phyloP scores from a whole-genome alignment of 2,113 vertebrate genomes.

The Cercopithecus mona region DNA sequence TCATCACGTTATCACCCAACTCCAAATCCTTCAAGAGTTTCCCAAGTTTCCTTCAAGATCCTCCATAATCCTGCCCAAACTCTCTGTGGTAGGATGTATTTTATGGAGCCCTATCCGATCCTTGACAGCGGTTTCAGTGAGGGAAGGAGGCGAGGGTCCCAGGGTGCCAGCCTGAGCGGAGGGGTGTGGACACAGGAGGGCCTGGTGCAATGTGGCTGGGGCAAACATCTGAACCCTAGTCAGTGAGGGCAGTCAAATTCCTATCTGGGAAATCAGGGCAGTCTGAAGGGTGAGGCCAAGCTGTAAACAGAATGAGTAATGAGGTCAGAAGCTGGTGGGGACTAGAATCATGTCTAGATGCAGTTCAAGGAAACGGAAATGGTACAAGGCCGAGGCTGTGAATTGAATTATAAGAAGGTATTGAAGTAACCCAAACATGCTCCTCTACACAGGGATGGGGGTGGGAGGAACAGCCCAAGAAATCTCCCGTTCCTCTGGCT shows the following conservation, averaged over 20 bases:
- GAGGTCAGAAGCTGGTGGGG: slow-evolving; percentile 74
- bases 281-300: slow-evolving; percentile 67
- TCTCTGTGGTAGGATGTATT: neutral
- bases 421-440: neutral
- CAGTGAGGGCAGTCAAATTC: slow-evolving; percentile 72
- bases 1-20: neutral
- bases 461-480: neutral
- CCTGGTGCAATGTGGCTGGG: slow-evolving; percentile 5
- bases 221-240: slow-evolving; percentile 63
- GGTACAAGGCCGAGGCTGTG: slow-evolving; percentile 6
- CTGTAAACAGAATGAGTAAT: slow-evolving; percentile 77
- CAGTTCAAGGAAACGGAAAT: slow-evolving; percentile 63
- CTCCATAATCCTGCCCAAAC: neutral
- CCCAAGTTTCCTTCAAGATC: neutral
- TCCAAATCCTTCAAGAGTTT: neutral
- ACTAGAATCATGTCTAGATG: slow-evolving; percentile 64
- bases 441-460: neutral
- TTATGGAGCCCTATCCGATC: neutral
- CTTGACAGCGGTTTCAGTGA: neutral
- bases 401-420: slow-evolving; percentile 34
- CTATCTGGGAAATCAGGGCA: slow-evolving; percentile 76
- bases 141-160: neutral
- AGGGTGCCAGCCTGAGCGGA: neutral
- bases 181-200: neutral
- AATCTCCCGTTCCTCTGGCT: neutral